Percentiles rank a stretch among this genome's conserved stretches.
Evolutionary conservation across 2,888 invertebrate species (phyloP).

Genomic region (Drosophila mayaguana): DNA sequence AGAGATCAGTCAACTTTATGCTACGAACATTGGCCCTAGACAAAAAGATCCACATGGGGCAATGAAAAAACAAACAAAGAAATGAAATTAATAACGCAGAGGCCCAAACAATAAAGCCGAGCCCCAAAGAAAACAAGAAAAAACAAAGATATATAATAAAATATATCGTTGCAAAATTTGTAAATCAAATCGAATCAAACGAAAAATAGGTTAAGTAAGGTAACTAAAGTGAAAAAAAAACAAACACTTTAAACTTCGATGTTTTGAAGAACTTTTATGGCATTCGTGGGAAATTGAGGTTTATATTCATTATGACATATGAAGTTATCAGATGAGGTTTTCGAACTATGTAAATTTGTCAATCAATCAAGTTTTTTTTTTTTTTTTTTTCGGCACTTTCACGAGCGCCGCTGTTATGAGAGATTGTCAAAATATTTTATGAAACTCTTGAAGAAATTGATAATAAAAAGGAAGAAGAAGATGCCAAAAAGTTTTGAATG

Average conservation of each 20-base stretch:
- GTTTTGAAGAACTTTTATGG: constrained; percentile 1
- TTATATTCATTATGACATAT: constrained; percentile 16
- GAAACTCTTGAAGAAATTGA: constrained; percentile 58
- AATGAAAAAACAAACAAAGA: constrained; percentile 33
- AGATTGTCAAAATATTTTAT: constrained; percentile 59
- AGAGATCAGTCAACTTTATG: constrained; percentile 68
- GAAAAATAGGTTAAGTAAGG: constrained; percentile 17
- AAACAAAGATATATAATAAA: constrained; percentile 5
- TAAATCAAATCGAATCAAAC: constrained; percentile 51
- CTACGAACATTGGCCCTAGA: constrained; percentile 67
- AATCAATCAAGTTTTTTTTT: constrained; percentile 17
- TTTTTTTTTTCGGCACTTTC: constrained; percentile 47
- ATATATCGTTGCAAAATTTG: constrained; percentile 57
- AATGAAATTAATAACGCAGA: constrained; percentile 63
- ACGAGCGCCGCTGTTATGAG: constrained; percentile 51
- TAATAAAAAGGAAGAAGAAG: constrained; percentile 50
- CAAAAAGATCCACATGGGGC: constrained; percentile 35
- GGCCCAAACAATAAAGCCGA: constrained; percentile 41
- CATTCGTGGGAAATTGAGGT: constrained; percentile 15
- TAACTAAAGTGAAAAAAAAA: constrained; percentile 12
- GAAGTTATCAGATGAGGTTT: constrained; percentile 17
- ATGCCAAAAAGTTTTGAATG: constrained; percentile 49
- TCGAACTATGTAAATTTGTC: constrained; percentile 37
- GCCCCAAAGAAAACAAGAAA: constrained; percentile 2
- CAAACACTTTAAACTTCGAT: background rate